Evolutionary conservation across 2,888 invertebrate genomes (phyloP).

Genomic region (Lordiphosa andalusiaca): DNA sequence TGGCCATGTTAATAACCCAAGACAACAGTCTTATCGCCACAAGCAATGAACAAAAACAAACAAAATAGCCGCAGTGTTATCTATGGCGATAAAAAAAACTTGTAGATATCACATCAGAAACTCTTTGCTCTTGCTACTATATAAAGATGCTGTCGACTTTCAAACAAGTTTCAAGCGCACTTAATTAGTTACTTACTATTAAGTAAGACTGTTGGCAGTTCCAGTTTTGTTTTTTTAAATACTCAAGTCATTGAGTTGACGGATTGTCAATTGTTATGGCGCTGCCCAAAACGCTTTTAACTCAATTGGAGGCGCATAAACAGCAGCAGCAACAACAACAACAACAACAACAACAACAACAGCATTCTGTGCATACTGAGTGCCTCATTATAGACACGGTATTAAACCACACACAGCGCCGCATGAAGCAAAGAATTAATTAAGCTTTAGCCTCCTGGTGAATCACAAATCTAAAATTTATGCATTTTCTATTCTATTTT

Average conservation of each 20-base stretch:
- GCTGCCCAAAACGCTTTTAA: conserved; percentile 34
- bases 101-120: conserved; percentile 24
- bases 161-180: conserved; percentile 23
- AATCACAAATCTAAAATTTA: conserved; percentile 16
- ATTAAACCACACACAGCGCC: conserved; percentile 58
- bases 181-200: conserved; percentile 30
- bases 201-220: conserved; percentile 38
- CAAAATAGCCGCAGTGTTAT: conserved; percentile 55
- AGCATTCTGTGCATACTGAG: conserved; percentile 60
- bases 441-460: conserved; percentile 15
- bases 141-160: conserved; percentile 51
- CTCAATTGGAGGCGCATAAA: conserved; percentile 34
- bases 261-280: conserved; percentile 39
- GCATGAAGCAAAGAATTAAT: conserved; percentile 60
- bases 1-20: conserved; percentile 39
- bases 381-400: conserved; percentile 60
- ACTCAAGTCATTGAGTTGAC: conserved; percentile 17
- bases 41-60: too few relatives aligned
- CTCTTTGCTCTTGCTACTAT: conserved; percentile 26
- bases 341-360: conserved; percentile 38
- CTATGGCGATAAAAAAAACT: conserved; percentile 38
- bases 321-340: conserved; percentile 17
- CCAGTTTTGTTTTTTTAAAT: conserved; percentile 7
- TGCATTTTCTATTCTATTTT: conserved; percentile 48
- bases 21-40: conserved; percentile 11